A percentile compares a stretch with the other conserved stretches of the same genome.
These are phyloP conservation scores for Lingula anatina DNA, from an alignment of 2,888 invertebrate species.

Conservation along the genomic window DNA sequence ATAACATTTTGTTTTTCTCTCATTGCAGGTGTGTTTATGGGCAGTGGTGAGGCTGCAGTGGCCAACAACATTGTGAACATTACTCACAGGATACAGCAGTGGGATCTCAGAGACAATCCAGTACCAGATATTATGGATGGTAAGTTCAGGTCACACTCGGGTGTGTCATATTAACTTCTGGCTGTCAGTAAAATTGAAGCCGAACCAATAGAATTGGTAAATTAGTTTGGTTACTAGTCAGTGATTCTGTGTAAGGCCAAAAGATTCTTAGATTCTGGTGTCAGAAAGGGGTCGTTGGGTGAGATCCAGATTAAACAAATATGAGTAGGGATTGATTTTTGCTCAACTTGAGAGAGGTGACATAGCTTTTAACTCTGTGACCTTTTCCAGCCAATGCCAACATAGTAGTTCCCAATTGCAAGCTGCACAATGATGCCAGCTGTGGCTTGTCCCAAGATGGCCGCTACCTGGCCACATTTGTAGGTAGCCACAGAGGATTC, in stretches of 20 bases:
- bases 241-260: too few species aligned
- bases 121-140: slow-evolving; percentile 72
- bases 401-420: slow-evolving; percentile 73
- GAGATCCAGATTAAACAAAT: too few species aligned
- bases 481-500: slow-evolving; percentile 63
- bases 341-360: too few species aligned
- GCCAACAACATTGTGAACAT: slow-evolving; percentile 59
- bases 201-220: too few species aligned
- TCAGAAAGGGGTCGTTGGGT: too few species aligned
- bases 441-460: slow-evolving; percentile 79
- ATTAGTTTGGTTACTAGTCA: too few species aligned
- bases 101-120: slow-evolving; percentile 70
- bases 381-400: slow-evolving; percentile 58
- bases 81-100: slow-evolving; percentile 75
- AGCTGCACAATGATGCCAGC: slow-evolving; percentile 82
- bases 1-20: background rate
- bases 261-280: too few species aligned
- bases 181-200: too few species aligned
- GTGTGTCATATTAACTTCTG: too few species aligned
- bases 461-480: slow-evolving; percentile 68
- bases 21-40: slow-evolving; percentile 41
- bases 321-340: too few species aligned
- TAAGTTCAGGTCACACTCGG: slow-evolving; percentile 55
- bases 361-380: too few species aligned
- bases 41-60: slow-evolving; percentile 44